Evolutionary conservation across 1,140 invertebrate genomes (phyloP), one percentile per base, ranked within the genome.

Genomic region (Holcopasites calliopsidis): DNA sequence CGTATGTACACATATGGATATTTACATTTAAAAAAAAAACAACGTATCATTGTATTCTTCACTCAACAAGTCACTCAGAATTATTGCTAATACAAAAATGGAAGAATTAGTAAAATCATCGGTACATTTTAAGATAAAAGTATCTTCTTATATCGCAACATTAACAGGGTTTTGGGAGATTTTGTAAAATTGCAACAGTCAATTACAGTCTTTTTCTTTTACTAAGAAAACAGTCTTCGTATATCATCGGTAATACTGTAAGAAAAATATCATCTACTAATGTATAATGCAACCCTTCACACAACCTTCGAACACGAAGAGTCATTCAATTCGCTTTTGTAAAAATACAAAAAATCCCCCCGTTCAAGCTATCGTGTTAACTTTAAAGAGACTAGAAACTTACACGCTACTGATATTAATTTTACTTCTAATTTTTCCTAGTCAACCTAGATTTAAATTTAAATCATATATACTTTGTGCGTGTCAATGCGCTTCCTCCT

Each of bases 381-480:
- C 52, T 60, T 76, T 3, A 61, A n/a, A n/a, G n/a, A 61, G 42
- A 77, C 61, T 72, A 73, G 28, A 44, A n/a, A 72, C 35, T 79
- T 77, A 68, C 35, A 69, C 60, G 31, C 23, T 66, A 66, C 21
- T 54, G 47, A 68, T 66, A 66, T 16, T 38, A 79, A 31, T 66
- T 66, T 73, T 52, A 77, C 35, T 76, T 54, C 1, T 52, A 69
- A 71, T 42, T 0, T 58, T 61, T 49, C n/a, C 33, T 64, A 77
- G 33, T 28, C 50, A 61, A 28, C 55, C 21, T 64, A 82, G 49
- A 71, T 52, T 5, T 83, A 52, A 65, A 68, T 21, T 76, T 72
- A 13, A 65, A 80, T 92, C 88, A 92, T 90, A 99, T 97, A 91
- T 98, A 99, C 92, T 98, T 98, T 65, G 97, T 98, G 90, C 96